A percentile compares a stretch with the other conserved stretches of the same genome.
phyloP scores from a whole-genome alignment of 2,888 invertebrate genomes.

The Fabriciana adippe region DNA sequence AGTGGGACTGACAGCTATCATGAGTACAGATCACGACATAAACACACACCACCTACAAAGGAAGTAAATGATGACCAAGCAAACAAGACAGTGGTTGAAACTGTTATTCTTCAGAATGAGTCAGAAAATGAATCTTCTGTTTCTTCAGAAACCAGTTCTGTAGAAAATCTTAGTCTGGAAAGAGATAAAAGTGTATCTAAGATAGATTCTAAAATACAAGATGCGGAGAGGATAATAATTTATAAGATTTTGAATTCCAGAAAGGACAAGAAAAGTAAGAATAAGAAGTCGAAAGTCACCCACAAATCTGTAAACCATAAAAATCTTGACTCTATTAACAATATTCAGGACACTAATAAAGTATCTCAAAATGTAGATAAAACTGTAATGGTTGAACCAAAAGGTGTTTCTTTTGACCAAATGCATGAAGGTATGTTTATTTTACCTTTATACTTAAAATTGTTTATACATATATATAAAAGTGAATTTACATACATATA shows the following conservation, averaged over 20 bases:
- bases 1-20: slow-evolving; percentile 71
- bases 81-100: slow-evolving; percentile 50
- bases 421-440: slow-evolving; percentile 37
- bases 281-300: background rate
- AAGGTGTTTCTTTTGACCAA: slow-evolving; percentile 50
- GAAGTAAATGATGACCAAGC: slow-evolving; percentile 47
- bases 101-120: slow-evolving; percentile 51
- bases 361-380: background rate
- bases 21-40: slow-evolving; percentile 72
- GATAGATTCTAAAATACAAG: slow-evolving; percentile 50
- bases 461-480: background rate
- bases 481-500: too few relatives aligned
- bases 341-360: slow-evolving; percentile 1
- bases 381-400: slow-evolving; percentile 28
- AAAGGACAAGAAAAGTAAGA: slow-evolving; percentile 46
- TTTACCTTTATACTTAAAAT: background rate
- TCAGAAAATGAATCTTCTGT: slow-evolving; percentile 48
- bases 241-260: slow-evolving; percentile 69
- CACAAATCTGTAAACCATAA: slow-evolving; percentile 4
- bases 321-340: background rate
- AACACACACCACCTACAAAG: slow-evolving; percentile 76
- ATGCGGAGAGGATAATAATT: slow-evolving; percentile 70
- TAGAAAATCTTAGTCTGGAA: slow-evolving; percentile 50
- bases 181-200: slow-evolving; percentile 36
- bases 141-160: slow-evolving; percentile 59